Evolutionary conservation across 2,113 vertebrate genomes (phyloP).

Genomic region (Okapia johnstoni): DNA sequence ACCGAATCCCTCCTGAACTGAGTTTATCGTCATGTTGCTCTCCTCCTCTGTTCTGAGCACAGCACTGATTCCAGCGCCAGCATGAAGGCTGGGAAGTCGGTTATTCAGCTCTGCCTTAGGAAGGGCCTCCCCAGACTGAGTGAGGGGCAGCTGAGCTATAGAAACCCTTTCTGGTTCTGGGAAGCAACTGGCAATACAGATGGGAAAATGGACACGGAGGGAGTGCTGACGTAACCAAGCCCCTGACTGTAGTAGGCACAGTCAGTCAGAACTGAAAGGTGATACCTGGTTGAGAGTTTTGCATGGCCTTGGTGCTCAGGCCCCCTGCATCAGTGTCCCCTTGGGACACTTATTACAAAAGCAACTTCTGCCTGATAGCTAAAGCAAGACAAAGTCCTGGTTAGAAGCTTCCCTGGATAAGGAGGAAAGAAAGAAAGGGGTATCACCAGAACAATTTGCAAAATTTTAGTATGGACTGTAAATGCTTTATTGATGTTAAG

Average conservation of each 20-base stretch:
- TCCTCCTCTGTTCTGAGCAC: neutral
- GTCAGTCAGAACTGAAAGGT: neutral
- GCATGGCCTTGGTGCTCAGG: neutral
- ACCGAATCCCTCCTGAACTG: neutral
- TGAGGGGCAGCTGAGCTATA: neutral
- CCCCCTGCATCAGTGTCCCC: neutral
- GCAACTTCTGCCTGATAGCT: neutral
- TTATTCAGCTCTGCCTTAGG: neutral
- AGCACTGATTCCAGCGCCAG: neutral
- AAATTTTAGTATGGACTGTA: neutral
- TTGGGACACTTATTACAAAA: neutral
- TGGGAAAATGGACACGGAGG: neutral
- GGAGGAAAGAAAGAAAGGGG: neutral
- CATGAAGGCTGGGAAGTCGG: neutral
- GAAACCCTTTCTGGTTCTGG: neutral
- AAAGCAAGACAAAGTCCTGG: neutral
- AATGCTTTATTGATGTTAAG: neutral
- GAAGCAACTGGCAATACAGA: neutral
- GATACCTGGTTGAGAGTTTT: neutral
- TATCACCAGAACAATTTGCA: neutral
- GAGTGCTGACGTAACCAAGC: neutral
- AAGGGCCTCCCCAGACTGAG: neutral
- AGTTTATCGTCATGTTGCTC: neutral
- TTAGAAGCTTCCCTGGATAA: neutral
- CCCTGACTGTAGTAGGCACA: neutral